These are phyloP conservation scores for Anguilla marmorata DNA, from an alignment of 2,797 vertebrate species.

Conservation along the genomic window DNA sequence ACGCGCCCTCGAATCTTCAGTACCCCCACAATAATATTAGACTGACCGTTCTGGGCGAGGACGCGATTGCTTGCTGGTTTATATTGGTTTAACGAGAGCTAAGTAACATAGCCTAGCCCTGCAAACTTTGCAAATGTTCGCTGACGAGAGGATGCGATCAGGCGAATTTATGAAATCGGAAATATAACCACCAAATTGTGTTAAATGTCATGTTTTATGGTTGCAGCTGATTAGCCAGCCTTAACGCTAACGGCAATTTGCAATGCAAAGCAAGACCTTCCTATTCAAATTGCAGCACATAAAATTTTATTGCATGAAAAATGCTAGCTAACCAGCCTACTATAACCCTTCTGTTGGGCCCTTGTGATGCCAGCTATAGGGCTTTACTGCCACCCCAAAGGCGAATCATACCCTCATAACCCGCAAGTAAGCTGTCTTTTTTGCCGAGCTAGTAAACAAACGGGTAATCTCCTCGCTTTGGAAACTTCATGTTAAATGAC, in stretches of 20 bases:
- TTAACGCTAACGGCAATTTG: neutral
- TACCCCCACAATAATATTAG: conserved; percentile 66
- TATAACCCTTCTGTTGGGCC: neutral
- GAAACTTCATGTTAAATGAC: too few species aligned
- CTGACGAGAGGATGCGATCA: neutral
- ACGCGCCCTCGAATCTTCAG: conserved; percentile 43
- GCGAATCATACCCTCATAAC: neutral
- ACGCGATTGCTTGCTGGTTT: conserved; percentile 51
- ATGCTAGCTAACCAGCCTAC: neutral
- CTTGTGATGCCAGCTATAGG: neutral
- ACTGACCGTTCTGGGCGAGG: conserved; percentile 57
- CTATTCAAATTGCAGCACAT: neutral
- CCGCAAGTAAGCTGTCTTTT: neutral
- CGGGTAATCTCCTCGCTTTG: too few species aligned
- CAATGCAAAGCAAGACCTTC: neutral
- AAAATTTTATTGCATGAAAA: neutral
- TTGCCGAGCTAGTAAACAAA: too few species aligned
- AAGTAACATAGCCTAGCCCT: neutral
- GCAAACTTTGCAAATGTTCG: neutral
- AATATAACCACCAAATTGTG: neutral
- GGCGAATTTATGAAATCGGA: neutral
- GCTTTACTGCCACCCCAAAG: neutral
- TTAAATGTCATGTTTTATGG: neutral
- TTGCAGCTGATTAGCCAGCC: neutral
- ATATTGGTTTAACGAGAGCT: conserved; percentile 48